Conservation (phyloP, 2,113 vertebrate genomes). For the Calypte anna region DNA sequence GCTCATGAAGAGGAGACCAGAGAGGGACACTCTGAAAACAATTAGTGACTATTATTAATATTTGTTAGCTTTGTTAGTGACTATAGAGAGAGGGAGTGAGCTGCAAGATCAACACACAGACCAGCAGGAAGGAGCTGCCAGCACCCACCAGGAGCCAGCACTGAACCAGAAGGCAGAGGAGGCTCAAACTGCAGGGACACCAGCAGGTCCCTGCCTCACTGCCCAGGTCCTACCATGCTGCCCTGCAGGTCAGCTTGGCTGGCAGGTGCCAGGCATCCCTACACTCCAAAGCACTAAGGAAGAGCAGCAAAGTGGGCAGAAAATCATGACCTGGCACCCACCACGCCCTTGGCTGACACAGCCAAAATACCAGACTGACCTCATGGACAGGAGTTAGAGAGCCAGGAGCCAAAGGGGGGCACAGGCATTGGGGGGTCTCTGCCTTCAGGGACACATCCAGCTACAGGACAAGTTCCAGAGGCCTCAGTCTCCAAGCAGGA, state of each 20-base stretch:
- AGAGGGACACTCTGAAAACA: neutral
- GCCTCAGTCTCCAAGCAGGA: neutral
- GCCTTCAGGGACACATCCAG: neutral
- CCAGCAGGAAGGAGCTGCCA: neutral
- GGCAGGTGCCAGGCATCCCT: neutral
- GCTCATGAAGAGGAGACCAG: neutral
- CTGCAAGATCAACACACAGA: neutral
- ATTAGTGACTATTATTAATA: neutral
- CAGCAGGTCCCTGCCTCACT: rapidly evolving
- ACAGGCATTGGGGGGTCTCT: neutral
- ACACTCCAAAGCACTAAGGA: neutral
- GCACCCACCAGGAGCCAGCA: neutral
- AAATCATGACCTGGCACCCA: neutral
- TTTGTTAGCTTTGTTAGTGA: neutral
- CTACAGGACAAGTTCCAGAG: neutral
- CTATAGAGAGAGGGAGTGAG: neutral
- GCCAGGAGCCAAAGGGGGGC: neutral
- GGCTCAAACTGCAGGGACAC: neutral
- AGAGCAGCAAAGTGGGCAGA: neutral
- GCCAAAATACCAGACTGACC: neutral
- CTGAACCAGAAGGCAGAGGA: neutral
- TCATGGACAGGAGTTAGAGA: neutral
- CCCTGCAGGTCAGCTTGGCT: neutral
- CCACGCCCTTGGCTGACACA: neutral
- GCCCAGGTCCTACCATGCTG: neutral